Evolutionary conservation across 2,888 invertebrate species (phyloP).

Genomic region (Hetaerina titia): DNA sequence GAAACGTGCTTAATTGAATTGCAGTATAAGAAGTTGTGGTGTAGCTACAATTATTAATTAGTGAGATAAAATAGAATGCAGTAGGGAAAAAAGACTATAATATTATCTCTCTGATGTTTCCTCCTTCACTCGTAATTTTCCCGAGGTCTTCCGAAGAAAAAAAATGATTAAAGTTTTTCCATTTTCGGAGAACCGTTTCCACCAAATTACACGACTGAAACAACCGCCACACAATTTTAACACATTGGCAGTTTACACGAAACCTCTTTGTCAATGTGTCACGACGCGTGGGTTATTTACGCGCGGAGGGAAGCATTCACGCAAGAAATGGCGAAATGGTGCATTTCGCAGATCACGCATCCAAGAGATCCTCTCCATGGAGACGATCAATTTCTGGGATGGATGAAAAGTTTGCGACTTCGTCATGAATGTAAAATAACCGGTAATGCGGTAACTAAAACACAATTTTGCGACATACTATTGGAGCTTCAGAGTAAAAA

Average conservation of each 20-base stretch:
- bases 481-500: neutral
- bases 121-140: neutral
- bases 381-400: neutral
- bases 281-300: neutral
- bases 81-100: too few relatives aligned
- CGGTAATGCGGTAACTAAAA: neutral
- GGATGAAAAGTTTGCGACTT: neutral
- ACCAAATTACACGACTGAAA: neutral
- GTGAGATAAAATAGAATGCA: too few relatives aligned
- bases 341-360: too few relatives aligned
- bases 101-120: too few relatives aligned
- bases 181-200: neutral
- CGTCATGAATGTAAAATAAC: neutral
- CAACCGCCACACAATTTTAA: neutral
- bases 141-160: neutral
- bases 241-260: neutral
- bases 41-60: too few relatives aligned
- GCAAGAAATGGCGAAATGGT: neutral
- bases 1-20: too few relatives aligned
- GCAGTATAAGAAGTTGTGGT: too few relatives aligned
- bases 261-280: neutral
- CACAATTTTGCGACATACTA: neutral
- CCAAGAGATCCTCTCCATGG: neutral
- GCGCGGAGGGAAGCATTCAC: neutral
- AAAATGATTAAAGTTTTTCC: neutral